Conservation (phyloP, 2,888 invertebrate species). For the Cantharis rustica region DNA sequence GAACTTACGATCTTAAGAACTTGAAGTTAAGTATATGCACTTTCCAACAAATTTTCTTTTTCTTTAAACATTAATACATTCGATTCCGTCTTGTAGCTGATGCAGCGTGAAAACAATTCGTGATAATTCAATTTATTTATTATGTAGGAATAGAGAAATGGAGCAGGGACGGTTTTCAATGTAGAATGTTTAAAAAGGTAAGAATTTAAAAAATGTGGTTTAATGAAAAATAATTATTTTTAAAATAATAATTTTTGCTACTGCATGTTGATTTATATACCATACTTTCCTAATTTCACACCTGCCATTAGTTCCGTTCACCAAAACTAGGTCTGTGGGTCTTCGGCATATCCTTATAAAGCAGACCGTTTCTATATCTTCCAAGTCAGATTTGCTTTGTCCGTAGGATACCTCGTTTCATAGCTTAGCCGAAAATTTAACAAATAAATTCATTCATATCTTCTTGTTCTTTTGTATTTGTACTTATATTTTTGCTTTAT, state of each 20-base stretch:
- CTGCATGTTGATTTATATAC: neutral
- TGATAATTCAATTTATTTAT: neutral
- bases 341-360: slow-evolving; percentile 49
- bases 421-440: neutral
- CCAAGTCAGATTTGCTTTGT: slow-evolving; percentile 18
- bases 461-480: neutral
- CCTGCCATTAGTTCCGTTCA: slow-evolving; percentile 20
- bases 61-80: neutral
- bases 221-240: neutral
- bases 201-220: neutral
- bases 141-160: neutral
- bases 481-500: neutral
- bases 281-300: slow-evolving; percentile 16
- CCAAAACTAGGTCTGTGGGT: slow-evolving; percentile 49
- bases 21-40: neutral
- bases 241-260: neutral
- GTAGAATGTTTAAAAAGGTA: neutral
- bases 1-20: neutral
- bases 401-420: slow-evolving; percentile 4
- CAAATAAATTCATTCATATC: neutral
- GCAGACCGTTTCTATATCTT: slow-evolving; percentile 26
- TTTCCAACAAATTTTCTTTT: neutral
- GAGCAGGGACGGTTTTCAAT: neutral
- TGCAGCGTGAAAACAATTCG: neutral
- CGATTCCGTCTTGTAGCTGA: neutral